These are phyloP conservation scores for Volucella inanis DNA, from an alignment of 2,888 invertebrate genomes.

Conservation along the genomic window DNA sequence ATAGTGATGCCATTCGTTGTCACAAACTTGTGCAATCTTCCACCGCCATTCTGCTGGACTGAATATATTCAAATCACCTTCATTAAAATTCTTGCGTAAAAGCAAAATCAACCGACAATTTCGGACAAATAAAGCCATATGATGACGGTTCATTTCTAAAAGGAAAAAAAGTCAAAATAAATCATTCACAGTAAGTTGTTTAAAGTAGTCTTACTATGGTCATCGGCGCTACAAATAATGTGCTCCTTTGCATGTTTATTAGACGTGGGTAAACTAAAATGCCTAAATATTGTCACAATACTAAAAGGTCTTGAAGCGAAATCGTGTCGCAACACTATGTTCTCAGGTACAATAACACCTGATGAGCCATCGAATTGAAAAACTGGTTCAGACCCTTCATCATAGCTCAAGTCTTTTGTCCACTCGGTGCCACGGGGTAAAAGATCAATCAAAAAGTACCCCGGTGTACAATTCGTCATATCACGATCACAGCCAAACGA, in stretches of 20 bases:
- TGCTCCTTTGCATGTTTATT: slow-evolving; percentile 98
- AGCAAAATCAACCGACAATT: slow-evolving; percentile 98
- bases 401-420: slow-evolving; percentile 92
- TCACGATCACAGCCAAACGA: slow-evolving; percentile 98
- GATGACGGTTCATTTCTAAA: slow-evolving; percentile 99
- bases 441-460: slow-evolving; percentile 78
- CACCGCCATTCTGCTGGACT: slow-evolving; percentile 99
- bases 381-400: slow-evolving; percentile 94
- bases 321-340: slow-evolving; percentile 87
- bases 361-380: slow-evolving; percentile 98
- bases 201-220: slow-evolving; percentile 90
- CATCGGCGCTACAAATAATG: slow-evolving; percentile 97
- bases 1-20: slow-evolving; percentile 99
- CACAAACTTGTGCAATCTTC: slow-evolving; percentile 97
- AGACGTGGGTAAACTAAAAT: slow-evolving; percentile 88
- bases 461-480: slow-evolving; percentile 80
- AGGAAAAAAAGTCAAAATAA: slow-evolving; percentile 70
- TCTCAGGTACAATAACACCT: slow-evolving; percentile 92
- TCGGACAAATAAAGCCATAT: slow-evolving; percentile 97
- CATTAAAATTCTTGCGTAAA: slow-evolving; percentile 94
- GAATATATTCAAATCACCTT: slow-evolving; percentile 96
- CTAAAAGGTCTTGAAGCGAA: slow-evolving; percentile 92
- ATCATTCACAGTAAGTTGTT: slow-evolving; percentile 3
- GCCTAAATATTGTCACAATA: slow-evolving; percentile 97
- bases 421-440: slow-evolving; percentile 87